These are phyloP conservation scores for Zelleria hepariella DNA, from an alignment of 2,888 invertebrate genomes.

Conservation along the genomic window DNA sequence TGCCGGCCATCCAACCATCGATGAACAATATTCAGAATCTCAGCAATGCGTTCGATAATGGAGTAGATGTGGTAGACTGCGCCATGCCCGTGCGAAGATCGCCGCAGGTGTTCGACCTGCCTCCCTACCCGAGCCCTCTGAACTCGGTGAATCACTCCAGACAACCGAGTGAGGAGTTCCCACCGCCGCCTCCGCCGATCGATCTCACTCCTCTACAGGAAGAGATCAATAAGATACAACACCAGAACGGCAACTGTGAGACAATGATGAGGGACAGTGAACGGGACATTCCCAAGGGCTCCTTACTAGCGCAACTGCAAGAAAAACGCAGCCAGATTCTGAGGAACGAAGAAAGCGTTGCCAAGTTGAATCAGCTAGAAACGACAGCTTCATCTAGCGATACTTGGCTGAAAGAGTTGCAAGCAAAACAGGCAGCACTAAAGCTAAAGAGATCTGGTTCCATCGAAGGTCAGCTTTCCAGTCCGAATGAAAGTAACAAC, in stretches of 20 bases:
- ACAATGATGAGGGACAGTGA: conserved; percentile 32
- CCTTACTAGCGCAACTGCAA: conserved; percentile 75
- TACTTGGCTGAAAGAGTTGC: conserved; percentile 83
- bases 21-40: conserved; percentile 53
- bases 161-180: conserved; percentile 91
- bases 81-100: conserved; percentile 49
- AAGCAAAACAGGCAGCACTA: conserved; percentile 79
- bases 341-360: conserved; percentile 48
- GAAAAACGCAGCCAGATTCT: conserved; percentile 75
- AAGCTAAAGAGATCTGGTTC: conserved; percentile 53
- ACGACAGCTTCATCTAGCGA: conserved; percentile 55
- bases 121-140: conserved; percentile 86
- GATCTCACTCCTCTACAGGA: conserved; percentile 77
- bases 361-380: conserved; percentile 39
- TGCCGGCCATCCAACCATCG: conserved; percentile 33
- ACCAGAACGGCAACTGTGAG: conserved; percentile 27
- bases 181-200: conserved; percentile 87
- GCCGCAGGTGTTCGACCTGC: conserved; percentile 73
- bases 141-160: conserved; percentile 85
- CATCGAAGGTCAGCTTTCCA: conserved; percentile 48
- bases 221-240: conserved; percentile 67
- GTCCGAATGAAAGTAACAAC: conserved; percentile 19
- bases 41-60: conserved; percentile 53
- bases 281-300: conserved; percentile 45
- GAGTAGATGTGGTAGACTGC: conserved; percentile 77